Conservation (phyloP, 92 coral and sea anemone species). For the Scolanthus callimorphus region DNA sequence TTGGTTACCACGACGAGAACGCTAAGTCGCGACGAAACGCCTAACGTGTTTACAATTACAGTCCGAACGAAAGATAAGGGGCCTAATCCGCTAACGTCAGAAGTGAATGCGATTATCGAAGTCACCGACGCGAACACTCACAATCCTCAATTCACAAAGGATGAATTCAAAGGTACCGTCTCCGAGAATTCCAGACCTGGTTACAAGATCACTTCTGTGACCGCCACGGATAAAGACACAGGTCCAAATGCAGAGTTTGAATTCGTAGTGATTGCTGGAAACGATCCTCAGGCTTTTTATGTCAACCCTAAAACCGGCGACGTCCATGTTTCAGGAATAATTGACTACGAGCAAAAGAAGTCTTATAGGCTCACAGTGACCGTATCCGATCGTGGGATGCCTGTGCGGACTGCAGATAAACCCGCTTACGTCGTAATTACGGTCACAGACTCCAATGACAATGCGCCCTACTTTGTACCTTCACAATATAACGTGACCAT, state of each 20-base stretch:
- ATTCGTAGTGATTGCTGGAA: conserved; percentile 59
- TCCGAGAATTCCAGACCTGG: conserved; percentile 83
- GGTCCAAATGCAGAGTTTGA: conserved; percentile 85
- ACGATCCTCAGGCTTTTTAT: conserved; percentile 79
- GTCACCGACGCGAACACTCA: conserved; percentile 69
- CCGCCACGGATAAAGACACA: conserved; percentile 68
- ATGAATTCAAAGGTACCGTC: conserved; percentile 60
- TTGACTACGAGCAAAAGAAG: conserved; percentile 70
- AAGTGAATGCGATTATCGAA: conserved; percentile 68
- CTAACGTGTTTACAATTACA: conserved; percentile 49
- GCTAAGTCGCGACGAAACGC: conserved; percentile 57
- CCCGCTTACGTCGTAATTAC: conserved; percentile 60
- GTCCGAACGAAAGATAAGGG: conserved; percentile 81
- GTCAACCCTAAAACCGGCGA: conserved; percentile 77
- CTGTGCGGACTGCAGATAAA: conserved; percentile 20
- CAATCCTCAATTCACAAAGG: conserved; percentile 45
- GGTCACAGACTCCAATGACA: conserved; percentile 83
- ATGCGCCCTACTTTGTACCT: conserved; percentile 72
- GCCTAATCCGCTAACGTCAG: conserved; percentile 40
- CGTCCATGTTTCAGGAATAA: conserved; percentile 81
- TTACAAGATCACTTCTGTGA: conserved; percentile 48
- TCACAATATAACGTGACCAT: conserved; percentile 50
- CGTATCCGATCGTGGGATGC: conserved; percentile 70
- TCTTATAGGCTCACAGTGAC: conserved; percentile 65
- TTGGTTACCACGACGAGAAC: conserved; percentile 41